These are phyloP conservation scores for Darevskia mixta DNA, from an alignment of 2,797 vertebrate species.

Conservation along the genomic window DNA sequence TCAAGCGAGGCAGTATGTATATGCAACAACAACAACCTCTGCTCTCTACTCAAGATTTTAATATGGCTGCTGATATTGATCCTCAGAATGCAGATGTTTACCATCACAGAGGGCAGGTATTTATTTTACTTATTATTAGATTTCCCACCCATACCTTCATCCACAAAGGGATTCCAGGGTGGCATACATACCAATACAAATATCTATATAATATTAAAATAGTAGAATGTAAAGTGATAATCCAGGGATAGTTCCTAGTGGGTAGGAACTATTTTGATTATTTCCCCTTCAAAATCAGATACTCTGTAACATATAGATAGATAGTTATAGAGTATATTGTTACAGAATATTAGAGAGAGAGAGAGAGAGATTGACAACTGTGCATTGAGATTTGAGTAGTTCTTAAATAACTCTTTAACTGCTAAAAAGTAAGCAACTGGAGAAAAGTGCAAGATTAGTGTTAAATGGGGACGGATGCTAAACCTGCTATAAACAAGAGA, in stretches of 20 bases:
- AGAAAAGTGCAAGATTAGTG: background rate
- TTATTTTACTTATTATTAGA: too few species aligned
- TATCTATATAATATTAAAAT: too few species aligned
- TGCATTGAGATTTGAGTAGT: background rate
- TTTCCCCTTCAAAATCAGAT: background rate
- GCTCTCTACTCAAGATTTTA: slow-evolving; percentile 95
- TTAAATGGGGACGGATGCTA: background rate
- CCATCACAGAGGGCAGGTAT: slow-evolving; percentile 96
- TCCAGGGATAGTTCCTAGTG: too few species aligned
- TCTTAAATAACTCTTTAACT: background rate
- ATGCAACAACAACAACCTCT: slow-evolving; percentile 98
- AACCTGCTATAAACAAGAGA: background rate
- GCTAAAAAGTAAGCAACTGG: background rate
- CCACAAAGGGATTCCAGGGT: too few species aligned
- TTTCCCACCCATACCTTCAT: too few species aligned
- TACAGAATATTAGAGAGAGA: too few species aligned
- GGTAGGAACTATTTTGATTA: background rate
- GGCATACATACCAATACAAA: too few species aligned
- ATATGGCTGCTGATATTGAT: slow-evolving; percentile 95
- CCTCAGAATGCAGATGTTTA: slow-evolving; percentile 95
- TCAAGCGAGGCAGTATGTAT: slow-evolving; percentile 98
- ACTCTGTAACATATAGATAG: background rate
- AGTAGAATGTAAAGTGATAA: too few species aligned
- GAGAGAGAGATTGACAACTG: background rate
- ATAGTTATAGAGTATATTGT: too few species aligned